phyloP scores from a whole-genome alignment of 2,888 invertebrate species.

The Melitaea athalia region DNA sequence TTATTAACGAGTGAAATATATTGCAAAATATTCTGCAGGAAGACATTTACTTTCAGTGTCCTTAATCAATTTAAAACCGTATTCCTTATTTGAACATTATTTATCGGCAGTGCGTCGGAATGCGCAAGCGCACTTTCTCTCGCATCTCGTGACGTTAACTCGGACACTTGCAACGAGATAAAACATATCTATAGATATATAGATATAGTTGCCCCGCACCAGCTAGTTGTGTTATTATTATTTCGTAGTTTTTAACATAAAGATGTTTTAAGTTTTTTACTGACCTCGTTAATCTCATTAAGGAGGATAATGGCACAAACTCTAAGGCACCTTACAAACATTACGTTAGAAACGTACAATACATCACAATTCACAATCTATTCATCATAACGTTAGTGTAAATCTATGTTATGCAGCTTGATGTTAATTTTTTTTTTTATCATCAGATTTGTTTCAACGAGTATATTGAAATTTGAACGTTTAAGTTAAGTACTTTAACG shows the following conservation, averaged over 20 bases:
- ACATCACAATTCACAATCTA: neutral
- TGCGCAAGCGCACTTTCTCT: constrained; percentile 29
- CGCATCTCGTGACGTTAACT: constrained; percentile 21
- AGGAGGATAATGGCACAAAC: constrained; percentile 8
- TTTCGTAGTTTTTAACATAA: constrained; percentile 4
- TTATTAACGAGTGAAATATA: no score
- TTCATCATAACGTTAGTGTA: neutral
- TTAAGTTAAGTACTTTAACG: no score
- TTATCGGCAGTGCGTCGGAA: constrained; percentile 15
- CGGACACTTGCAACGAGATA: neutral
- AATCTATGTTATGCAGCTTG: neutral
- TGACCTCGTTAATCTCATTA: constrained; percentile 20
- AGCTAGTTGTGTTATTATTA: neutral
- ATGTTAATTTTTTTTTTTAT: neutral
- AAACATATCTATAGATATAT: neutral
- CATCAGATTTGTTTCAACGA: no score
- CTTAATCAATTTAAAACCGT: neutral
- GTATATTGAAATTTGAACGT: no score
- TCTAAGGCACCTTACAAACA: constrained; percentile 10
- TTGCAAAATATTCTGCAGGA: neutral
- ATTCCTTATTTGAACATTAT: constrained; percentile 9
- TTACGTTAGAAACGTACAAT: no score
- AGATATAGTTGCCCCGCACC: no score
- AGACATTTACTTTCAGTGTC: neutral
- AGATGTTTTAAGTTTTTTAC: constrained; percentile 13